Base-by-base conservation (phyloP, 2,888 invertebrate genomes). In the Teinopalpus imperialis region DNA sequence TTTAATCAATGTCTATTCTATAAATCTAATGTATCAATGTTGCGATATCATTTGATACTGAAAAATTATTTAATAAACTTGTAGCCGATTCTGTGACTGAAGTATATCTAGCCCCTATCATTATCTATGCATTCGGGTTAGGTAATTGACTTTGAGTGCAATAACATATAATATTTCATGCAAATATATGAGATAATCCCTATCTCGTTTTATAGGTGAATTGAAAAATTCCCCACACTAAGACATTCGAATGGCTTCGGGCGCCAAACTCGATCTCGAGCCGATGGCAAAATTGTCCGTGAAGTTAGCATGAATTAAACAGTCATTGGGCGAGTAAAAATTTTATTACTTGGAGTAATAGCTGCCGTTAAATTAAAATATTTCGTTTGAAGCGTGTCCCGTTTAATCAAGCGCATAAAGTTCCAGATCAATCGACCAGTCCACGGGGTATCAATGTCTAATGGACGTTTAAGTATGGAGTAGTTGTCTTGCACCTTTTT, bases 341-440 rank as follows among this genome's bases (percentile, higher is more conserved):
- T 8, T 51, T 52, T 52, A 57, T 54, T 48, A 30, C 29, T 35
- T 35, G 36, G 26, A 44, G 37, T 53, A 49, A 49, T 52, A 31
- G 49, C 31, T n/a, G 47, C 39, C 47, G 43, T 56, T 54, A 54
- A 56, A 57, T 49, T 51, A 45, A 51, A 53, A 57, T 54, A 53
- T 57, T 55, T 31, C 24, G 43, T 8, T 27, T 12, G 13, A 10
- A 35, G 12, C 18, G 1, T 23, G 16, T 10, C 39, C 34, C 14
- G 26, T 39, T 18, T 14, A 16, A 45, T 32, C 32, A 27, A 8
- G 14, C n/a, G 23, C 32, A 27, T 46, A 40, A 46, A 40, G 27
- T 29, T 6, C 21, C 14, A 16, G 34, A 35, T 41, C 40, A 16
- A 41, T 40, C 39, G 32, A 8, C 32, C 32, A 18, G 26, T 34